Base-by-base conservation (phyloP, 2,113 vertebrate genomes). In the Forbesichthys papilliferus region DNA sequence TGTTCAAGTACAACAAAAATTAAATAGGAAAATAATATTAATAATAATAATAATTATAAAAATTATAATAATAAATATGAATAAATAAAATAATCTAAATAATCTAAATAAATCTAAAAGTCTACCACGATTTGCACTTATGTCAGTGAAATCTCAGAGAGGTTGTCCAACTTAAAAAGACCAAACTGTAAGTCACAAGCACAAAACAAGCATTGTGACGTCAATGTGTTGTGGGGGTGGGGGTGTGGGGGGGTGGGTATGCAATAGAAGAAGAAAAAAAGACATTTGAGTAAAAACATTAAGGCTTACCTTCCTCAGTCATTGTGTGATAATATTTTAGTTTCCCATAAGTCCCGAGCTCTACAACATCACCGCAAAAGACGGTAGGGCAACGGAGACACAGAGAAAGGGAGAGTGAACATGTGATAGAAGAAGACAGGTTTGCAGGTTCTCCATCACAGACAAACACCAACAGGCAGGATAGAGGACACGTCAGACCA, bases 251-350 rank as follows among this genome's bases (percentile, higher is more conserved):
- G 64, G 62, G 13, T 58, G n/a, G 63, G 82, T 70, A 86, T 85
- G 81, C 80, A 82, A 46, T 47, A 60, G 42, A 7, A 46, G 1
- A 46, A 42, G 16, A 61, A 42, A 46, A 14, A 46, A 5, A 61
- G 7, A 16, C 11, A 59, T 36, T 91, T 90, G 89, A 93, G 90
- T 92, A 92, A 92, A 96, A 93, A 93, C 81, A 53, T 52, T 84
- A 84, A 33, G 20, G 94, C 96, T 98, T 98, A 98, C 96, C 96
- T 98, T 98, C 96, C 94, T 98, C 95, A 92, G 96, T 98, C 95
- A 98, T 98, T 97, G 96, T 96, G 95, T 97, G 95, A 98, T 98
- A 97, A 97, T 96, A 98, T 96, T 97, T 98, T 96, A 98, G 96
- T 92, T 98, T 98, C 95, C 96, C 96, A 95, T 97, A 98, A 95